Conservation (phyloP, 2,113 vertebrate genomes). For the Datnioides undecimradiatus region DNA sequence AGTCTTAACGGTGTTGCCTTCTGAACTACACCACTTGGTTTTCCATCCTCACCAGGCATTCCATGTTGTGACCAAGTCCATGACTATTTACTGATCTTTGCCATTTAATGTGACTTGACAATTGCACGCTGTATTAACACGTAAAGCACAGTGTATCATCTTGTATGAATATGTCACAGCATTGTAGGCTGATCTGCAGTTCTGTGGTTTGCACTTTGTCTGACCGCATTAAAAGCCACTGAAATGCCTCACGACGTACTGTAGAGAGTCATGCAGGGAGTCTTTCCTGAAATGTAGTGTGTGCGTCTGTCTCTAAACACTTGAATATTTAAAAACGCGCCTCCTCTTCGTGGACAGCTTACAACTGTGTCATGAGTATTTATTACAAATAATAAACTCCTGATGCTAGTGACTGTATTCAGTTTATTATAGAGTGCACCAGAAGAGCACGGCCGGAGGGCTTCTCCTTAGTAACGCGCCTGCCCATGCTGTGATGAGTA, state of each 20-base stretch:
- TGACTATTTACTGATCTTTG: neutral
- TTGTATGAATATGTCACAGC: neutral
- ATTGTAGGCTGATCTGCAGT: neutral
- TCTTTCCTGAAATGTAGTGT: constrained; percentile 13
- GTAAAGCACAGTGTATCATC: neutral
- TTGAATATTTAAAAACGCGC: constrained; percentile 44
- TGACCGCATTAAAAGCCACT: constrained; percentile 23
- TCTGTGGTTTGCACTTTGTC: constrained; percentile 30
- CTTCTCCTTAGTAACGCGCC: neutral
- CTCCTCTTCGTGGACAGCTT: constrained; percentile 4
- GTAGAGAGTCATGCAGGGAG: neutral
- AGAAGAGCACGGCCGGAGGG: neutral
- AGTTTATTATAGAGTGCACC: neutral
- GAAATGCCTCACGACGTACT: constrained; percentile 24
- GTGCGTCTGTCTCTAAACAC: constrained; percentile 23
- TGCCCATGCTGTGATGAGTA: no score
- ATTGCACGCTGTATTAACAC: neutral
- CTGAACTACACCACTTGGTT: constrained; percentile 2
- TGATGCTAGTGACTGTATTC: constrained; percentile 1
- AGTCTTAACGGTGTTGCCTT: constrained; percentile 39
- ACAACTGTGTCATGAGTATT: constrained; percentile 35
- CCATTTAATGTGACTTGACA: constrained; percentile 17
- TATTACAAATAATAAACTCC: constrained; percentile 53
- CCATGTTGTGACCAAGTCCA: neutral
- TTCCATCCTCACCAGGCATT: constrained; percentile 8